These are phyloP conservation scores for Genyomyrus donnyi DNA, from an alignment of 2,113 vertebrate species.

Conservation along the genomic window DNA sequence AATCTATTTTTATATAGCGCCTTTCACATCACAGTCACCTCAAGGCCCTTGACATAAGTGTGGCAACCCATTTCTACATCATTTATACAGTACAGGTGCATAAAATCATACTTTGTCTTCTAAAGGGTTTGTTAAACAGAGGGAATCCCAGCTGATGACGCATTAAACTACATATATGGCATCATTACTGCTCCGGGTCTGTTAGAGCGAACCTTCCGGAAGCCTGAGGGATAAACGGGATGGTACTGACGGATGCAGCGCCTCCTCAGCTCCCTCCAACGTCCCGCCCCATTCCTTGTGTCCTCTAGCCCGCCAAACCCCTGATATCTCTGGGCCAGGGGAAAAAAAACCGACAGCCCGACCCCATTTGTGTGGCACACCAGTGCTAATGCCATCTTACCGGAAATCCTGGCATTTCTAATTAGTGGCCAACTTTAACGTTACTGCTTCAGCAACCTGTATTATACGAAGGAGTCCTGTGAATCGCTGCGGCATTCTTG, in stretches of 20 bases:
- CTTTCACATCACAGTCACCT: background rate
- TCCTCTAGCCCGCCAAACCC: background rate
- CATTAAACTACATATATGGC: background rate
- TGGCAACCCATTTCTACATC: background rate
- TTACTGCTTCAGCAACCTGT: background rate
- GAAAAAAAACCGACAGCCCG: background rate
- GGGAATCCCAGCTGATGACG: background rate
- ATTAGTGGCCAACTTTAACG: background rate
- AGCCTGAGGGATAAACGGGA: background rate
- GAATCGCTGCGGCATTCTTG: background rate
- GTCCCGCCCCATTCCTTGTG: background rate
- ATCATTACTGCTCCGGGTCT: background rate
- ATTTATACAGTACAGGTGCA: background rate
- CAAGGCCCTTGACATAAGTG: background rate
- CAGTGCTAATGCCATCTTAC: background rate
- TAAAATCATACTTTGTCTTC: background rate
- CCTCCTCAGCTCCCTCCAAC: background rate
- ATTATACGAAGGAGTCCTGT: background rate
- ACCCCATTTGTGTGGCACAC: background rate
- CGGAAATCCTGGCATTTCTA: background rate
- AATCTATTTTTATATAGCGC: background rate
- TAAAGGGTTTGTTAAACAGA: background rate
- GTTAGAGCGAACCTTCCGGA: background rate
- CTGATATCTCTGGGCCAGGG: background rate
- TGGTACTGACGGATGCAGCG: background rate